phyloP scores from a whole-genome alignment of 2,113 vertebrate species.

The Podilymbus podiceps region DNA sequence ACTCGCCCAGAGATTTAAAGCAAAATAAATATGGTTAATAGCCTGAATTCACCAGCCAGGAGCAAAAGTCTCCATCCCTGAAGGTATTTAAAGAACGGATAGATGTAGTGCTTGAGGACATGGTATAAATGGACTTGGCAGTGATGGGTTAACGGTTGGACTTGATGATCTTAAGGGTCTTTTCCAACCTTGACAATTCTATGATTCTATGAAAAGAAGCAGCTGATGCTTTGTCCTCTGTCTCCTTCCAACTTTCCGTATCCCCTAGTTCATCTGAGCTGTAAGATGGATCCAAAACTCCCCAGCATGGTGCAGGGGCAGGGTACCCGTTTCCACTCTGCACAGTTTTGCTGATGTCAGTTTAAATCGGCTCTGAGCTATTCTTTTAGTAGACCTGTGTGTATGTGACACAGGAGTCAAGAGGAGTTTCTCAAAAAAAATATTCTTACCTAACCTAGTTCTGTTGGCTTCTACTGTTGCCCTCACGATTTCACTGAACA shows the following conservation, averaged over 20 bases:
- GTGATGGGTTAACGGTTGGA: no score
- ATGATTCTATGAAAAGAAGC: no score
- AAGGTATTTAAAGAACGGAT: no score
- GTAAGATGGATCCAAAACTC: background rate
- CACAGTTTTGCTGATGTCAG: background rate
- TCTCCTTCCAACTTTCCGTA: background rate
- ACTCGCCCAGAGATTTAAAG: background rate
- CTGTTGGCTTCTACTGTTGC: background rate
- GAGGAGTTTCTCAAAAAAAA: background rate
- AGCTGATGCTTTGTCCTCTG: background rate
- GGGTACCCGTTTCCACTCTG: background rate
- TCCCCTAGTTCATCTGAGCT: background rate
- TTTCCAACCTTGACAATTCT: no score
- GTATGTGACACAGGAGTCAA: background rate
- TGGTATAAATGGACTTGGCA: no score
- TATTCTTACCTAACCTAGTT: background rate
- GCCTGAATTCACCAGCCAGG: background rate
- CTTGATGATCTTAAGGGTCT: no score
- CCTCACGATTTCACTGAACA: background rate
- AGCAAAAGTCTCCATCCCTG: no score
- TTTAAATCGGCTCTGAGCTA: background rate
- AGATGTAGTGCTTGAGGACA: no score
- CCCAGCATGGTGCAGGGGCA: background rate
- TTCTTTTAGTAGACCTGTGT: background rate
- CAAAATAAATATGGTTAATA: background rate